Percentiles rank a stretch among this genome's conserved stretches.
Conservation (phyloP, 2,888 invertebrate genomes). For the Zhengitettix transpicula region DNA sequence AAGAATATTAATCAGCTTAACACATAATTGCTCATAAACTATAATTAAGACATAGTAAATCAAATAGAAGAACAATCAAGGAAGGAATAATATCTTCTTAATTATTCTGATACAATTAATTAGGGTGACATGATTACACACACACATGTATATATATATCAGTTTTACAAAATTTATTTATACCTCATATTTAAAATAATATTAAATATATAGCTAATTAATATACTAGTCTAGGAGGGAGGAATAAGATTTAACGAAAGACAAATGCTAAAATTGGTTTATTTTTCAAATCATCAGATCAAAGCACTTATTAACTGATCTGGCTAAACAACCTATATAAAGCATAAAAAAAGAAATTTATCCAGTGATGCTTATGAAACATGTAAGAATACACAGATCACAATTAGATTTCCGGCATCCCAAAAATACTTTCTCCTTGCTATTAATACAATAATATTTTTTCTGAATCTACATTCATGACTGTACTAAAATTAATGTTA, state of each 20-base stretch:
- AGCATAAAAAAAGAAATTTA: not conserved
- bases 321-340: not conserved
- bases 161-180: no score
- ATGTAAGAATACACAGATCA: not conserved
- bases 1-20: no score
- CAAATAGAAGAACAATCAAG: no score
- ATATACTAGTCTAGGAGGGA: no score
- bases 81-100: no score
- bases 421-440: not conserved
- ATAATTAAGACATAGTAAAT: no score
- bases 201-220: no score
- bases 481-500: slow-evolving; percentile 1
- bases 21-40: no score
- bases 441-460: not conserved
- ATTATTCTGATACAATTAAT: no score
- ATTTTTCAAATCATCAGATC: not conserved
- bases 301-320: not conserved
- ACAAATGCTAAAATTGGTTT: not conserved
- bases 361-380: not conserved
- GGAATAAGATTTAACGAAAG: not conserved
- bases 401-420: not conserved
- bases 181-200: no score
- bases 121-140: no score
- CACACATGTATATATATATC: no score
- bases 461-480: not conserved